Evolutionary conservation across 2,113 vertebrate genomes (phyloP).

Genomic region (Sciurus niger): DNA sequence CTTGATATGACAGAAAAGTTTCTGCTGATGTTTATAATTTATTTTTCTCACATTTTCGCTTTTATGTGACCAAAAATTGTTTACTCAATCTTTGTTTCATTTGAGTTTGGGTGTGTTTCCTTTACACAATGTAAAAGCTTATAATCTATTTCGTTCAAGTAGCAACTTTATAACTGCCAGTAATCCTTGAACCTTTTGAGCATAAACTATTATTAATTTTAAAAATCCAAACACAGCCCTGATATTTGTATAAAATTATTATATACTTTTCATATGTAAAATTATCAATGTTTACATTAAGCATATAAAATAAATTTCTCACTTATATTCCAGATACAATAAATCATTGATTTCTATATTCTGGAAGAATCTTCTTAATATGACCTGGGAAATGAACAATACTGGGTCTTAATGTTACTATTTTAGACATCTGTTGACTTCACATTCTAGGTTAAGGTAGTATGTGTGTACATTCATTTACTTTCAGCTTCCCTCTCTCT

Average conservation of each 20-base stretch:
- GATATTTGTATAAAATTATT: neutral
- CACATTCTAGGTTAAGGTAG: neutral
- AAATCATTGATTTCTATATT: neutral
- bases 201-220: neutral
- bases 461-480: accelerated
- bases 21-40: neutral
- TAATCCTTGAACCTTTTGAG: neutral
- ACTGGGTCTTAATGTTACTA: neutral
- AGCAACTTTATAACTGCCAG: neutral
- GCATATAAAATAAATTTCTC: neutral
- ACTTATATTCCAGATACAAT: neutral
- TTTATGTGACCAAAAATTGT: neutral
- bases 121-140: neutral
- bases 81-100: neutral
- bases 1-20: neutral
- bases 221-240: neutral
- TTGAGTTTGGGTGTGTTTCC: neutral
- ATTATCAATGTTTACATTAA: neutral
- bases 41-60: neutral
- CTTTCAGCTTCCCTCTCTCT: neutral
- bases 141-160: neutral
- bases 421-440: neutral
- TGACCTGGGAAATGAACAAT: neutral
- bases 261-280: neutral
- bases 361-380: neutral